Evolutionary conservation across 2,888 invertebrate species (phyloP).

Genomic region (Pseudanteris insignis): DNA sequence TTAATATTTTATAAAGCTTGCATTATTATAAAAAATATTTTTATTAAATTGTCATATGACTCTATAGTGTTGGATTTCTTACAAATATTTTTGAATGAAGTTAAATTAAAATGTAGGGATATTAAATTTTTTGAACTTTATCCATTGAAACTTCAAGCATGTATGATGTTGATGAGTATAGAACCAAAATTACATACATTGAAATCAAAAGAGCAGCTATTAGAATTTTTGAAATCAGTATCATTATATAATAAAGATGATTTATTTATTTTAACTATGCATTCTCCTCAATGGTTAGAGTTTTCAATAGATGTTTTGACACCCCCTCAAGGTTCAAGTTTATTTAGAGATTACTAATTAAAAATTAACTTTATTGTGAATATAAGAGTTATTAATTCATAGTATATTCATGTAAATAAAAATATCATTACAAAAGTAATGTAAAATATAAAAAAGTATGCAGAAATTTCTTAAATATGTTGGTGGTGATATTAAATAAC

Average conservation of each 20-base stretch:
- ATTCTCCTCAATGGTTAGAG: conserved; percentile 24
- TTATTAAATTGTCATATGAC: too few species aligned
- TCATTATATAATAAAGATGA: conserved; percentile 14
- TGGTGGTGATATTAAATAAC: too few species aligned
- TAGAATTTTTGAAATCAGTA: conserved; percentile 1
- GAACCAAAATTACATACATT: conserved; percentile 10
- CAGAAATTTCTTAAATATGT: too few species aligned
- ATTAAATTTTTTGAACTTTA: conserved; percentile 7
- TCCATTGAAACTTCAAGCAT: conserved; percentile 17
- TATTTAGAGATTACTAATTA: too few species aligned
- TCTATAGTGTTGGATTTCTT: conserved; percentile 11
- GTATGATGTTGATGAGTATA: conserved; percentile 23
- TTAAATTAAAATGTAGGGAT: background rate
- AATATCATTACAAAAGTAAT: too few species aligned
- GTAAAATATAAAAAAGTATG: too few species aligned
- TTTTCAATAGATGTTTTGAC: background rate
- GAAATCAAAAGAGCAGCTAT: conserved; percentile 9
- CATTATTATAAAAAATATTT: too few species aligned
- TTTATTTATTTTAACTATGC: conserved; percentile 22
- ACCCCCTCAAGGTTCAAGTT: too few species aligned
- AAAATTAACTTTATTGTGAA: too few species aligned
- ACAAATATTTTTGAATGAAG: conserved; percentile 13
- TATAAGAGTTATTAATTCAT: too few species aligned
- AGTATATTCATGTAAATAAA: too few species aligned
- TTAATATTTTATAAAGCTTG: too few species aligned